Evolutionary conservation across 2,797 vertebrate genomes (phyloP).

Genomic region (Coreius guichenoti): DNA sequence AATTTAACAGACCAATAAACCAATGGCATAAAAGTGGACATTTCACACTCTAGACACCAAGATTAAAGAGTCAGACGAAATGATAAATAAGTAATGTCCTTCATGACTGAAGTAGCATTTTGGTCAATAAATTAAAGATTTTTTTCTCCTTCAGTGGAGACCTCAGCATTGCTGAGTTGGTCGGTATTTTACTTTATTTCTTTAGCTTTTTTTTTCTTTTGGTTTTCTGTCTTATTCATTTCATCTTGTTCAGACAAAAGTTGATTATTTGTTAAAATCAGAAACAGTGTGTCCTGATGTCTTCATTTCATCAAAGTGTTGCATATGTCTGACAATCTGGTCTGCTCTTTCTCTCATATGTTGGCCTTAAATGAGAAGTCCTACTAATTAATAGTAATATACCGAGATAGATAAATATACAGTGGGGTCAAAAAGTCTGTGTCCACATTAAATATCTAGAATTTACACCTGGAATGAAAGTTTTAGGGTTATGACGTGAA

Average conservation of each 20-base stretch:
- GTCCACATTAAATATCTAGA: not conserved
- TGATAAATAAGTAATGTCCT: constrained; percentile 44
- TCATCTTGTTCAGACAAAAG: constrained; percentile 52
- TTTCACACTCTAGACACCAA: constrained; percentile 26
- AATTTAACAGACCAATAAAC: constrained; percentile 42
- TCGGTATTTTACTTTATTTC: constrained; percentile 22
- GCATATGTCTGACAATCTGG: constrained; percentile 50
- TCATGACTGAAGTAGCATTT: constrained; percentile 33
- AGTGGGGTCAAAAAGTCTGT: constrained; percentile 9
- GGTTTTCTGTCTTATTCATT: constrained; percentile 51
- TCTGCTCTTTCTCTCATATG: constrained; percentile 46
- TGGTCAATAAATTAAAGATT: constrained; percentile 38
- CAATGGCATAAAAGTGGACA: constrained; percentile 38
- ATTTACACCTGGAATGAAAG: not conserved
- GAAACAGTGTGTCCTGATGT: constrained; percentile 53
- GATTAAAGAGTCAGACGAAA: constrained; percentile 37
- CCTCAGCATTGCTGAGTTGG: constrained; percentile 45
- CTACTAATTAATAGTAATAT: not conserved
- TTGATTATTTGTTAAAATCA: constrained; percentile 46
- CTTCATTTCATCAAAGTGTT: constrained; percentile 54
- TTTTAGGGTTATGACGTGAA: not conserved
- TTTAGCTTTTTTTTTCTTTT: constrained; percentile 44
- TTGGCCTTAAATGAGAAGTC: constrained; percentile 21
- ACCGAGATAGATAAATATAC: not conserved
- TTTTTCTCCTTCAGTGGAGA: constrained; percentile 48